phyloP scores from a whole-genome alignment of 2,797 vertebrate genomes.

The Ataeniobius toweri region DNA sequence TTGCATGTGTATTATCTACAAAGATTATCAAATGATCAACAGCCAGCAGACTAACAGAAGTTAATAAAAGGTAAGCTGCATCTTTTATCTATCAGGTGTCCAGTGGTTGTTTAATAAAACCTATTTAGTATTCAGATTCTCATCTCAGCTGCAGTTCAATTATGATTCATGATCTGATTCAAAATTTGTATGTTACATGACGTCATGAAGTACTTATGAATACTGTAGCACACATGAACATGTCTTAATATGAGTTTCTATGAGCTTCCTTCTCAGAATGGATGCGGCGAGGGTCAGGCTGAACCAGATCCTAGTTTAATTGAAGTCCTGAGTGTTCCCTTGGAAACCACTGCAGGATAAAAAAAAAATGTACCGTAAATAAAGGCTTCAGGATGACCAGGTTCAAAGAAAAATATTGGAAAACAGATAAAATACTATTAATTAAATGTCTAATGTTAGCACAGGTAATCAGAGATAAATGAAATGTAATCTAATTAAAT shows the following conservation, averaged over 20 bases:
- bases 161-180: background rate
- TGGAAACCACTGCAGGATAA: slow-evolving; percentile 46
- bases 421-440: background rate
- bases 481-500: background rate
- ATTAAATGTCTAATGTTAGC: background rate
- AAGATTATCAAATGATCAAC: slow-evolving; percentile 16
- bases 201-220: background rate
- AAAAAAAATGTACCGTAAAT: background rate
- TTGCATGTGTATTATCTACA: background rate
- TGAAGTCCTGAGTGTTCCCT: slow-evolving; percentile 49
- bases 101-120: slow-evolving; percentile 19
- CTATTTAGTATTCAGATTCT: slow-evolving; percentile 17
- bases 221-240: no score
- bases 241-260: background rate
- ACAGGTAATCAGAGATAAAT: background rate
- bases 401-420: slow-evolving; percentile 1
- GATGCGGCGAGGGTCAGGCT: slow-evolving; percentile 27
- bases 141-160: background rate
- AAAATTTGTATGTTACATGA: background rate
- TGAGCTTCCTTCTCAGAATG: slow-evolving; percentile 26
- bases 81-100: slow-evolving; percentile 19
- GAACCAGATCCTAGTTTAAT: slow-evolving; percentile 33
- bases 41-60: background rate
- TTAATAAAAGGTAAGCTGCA: slow-evolving; percentile 3
- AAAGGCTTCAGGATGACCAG: background rate